Percentiles rank a stretch among this genome's conserved stretches.
phyloP scores from a whole-genome alignment of 2,888 invertebrate genomes.

The Fabriciana adippe region DNA sequence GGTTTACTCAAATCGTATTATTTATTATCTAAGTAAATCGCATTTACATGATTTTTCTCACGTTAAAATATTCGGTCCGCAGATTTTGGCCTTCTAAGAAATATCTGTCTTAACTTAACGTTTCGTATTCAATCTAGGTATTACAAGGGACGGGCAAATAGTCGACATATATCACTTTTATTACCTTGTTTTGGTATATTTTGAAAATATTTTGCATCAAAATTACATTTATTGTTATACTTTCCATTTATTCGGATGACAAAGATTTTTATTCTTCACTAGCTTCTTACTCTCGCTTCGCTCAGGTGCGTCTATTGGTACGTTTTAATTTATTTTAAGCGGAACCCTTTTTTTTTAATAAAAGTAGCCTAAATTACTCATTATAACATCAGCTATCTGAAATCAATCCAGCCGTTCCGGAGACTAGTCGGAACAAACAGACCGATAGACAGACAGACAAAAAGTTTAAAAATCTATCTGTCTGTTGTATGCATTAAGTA shows the following conservation, averaged over 20 bases:
- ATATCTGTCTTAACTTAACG: constrained; percentile 12
- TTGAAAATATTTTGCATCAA: constrained; percentile 4
- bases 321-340: not conserved
- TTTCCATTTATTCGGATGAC: too few species aligned
- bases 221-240: not conserved
- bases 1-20: constrained; percentile 7
- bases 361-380: too few species aligned
- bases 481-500: too few species aligned
- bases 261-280: too few species aligned
- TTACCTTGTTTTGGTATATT: not conserved
- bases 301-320: too few species aligned
- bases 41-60: constrained; percentile 14
- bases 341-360: not conserved
- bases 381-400: too few species aligned
- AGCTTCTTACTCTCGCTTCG: too few species aligned
- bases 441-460: too few species aligned
- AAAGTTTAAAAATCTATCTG: too few species aligned
- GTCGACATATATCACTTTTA: constrained; percentile 10
- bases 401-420: too few species aligned
- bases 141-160: constrained; percentile 11
- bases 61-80: constrained; percentile 5
- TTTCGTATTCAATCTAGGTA: constrained; percentile 15
- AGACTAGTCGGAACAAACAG: too few species aligned
- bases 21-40: constrained; percentile 6
- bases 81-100: constrained; percentile 8